Conservation (phyloP, 2,797 vertebrate species). For the Phoxinus dragarum region DNA sequence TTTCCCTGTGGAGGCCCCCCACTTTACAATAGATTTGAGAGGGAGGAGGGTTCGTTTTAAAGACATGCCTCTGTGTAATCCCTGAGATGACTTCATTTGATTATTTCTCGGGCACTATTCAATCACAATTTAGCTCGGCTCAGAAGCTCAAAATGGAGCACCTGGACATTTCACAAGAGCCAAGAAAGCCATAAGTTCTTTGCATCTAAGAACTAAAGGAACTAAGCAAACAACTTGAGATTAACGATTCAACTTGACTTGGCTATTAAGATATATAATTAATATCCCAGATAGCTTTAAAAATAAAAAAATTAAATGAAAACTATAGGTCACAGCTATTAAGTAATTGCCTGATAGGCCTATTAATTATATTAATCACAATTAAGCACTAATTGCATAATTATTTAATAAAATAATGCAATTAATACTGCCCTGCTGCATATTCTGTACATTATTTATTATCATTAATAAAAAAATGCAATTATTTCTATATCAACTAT, state of each 20-base stretch:
- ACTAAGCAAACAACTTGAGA: slow-evolving; percentile 49
- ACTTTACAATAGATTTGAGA: slow-evolving; percentile 52
- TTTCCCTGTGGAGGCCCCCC: slow-evolving; percentile 47
- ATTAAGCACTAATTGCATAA: too few species aligned
- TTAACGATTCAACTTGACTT: slow-evolving; percentile 72
- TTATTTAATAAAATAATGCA: too few species aligned
- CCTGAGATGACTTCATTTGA: slow-evolving; percentile 49
- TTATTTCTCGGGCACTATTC: slow-evolving; percentile 38
- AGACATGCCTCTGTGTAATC: slow-evolving; percentile 50
- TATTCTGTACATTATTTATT: too few species aligned
- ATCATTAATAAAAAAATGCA: too few species aligned
- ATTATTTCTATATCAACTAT: too few species aligned
- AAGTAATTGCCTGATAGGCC: background rate
- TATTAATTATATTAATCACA: slow-evolving; percentile 3
- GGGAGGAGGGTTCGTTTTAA: slow-evolving; percentile 16
- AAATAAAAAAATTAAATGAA: slow-evolving; percentile 63
- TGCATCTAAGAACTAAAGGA: background rate
- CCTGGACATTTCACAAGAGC: slow-evolving; percentile 18
- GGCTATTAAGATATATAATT: slow-evolving; percentile 77
- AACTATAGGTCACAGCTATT: slow-evolving; percentile 70
- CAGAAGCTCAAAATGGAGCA: slow-evolving; percentile 1
- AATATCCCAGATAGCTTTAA: slow-evolving; percentile 76
- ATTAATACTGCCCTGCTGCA: too few species aligned
- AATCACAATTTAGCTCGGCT: slow-evolving; percentile 21
- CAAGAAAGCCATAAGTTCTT: background rate